Evolutionary conservation across 2,797 vertebrate species (phyloP).

Genomic region (Cynopterus sphinx): DNA sequence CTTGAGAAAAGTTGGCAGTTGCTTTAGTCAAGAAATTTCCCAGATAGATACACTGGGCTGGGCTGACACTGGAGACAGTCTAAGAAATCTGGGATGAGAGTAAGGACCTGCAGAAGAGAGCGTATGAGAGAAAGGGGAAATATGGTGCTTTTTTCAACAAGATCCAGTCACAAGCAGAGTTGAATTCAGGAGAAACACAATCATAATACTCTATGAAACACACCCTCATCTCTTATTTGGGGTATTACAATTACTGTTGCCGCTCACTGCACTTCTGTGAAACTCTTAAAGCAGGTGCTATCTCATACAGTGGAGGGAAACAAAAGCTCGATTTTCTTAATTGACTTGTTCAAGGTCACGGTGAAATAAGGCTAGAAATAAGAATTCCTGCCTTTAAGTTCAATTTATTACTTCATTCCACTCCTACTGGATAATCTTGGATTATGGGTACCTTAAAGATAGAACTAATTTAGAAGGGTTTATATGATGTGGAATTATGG

Average conservation of each 20-base stretch:
- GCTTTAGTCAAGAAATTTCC: neutral
- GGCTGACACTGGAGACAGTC: neutral
- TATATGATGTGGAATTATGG: neutral
- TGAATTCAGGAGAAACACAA: neutral
- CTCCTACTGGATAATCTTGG: slow-evolving; percentile 10
- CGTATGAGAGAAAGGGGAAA: neutral
- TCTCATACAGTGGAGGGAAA: neutral
- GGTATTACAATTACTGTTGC: neutral
- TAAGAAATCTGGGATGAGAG: neutral
- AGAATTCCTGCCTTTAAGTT: slow-evolving; percentile 45
- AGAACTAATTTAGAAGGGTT: slow-evolving; percentile 42
- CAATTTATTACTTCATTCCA: neutral
- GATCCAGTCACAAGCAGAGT: neutral
- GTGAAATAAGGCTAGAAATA: slow-evolving; percentile 37
- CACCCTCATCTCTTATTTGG: neutral
- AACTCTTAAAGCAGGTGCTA: neutral
- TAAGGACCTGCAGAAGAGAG: neutral
- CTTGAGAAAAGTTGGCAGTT: neutral
- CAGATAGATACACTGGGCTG: neutral
- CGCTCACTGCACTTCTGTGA: neutral
- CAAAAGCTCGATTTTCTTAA: neutral
- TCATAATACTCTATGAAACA: neutral
- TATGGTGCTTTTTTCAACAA: neutral
- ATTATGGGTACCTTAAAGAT: slow-evolving; percentile 45
- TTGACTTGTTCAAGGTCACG: slow-evolving; percentile 54